Percentiles rank a stretch among this genome's conserved stretches.
These are phyloP conservation scores for Schrankia costaestrigalis DNA, from an alignment of 2,888 invertebrate species.

Conservation along the genomic window DNA sequence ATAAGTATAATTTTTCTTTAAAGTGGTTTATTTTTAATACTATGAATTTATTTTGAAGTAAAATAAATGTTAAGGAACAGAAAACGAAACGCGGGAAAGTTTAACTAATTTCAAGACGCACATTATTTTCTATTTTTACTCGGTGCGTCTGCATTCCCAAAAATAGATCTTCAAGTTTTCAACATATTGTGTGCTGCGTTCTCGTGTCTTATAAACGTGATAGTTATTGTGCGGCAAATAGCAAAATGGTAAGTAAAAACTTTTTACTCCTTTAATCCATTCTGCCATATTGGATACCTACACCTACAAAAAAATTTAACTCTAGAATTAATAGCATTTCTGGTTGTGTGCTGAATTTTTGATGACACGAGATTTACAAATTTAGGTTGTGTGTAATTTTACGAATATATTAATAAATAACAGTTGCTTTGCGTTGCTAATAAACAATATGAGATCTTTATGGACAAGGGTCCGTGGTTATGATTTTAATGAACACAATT, in stretches of 20 bases:
- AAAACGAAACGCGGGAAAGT: conserved; percentile 45
- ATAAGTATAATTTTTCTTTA: too few relatives aligned
- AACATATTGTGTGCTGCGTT: conserved; percentile 41
- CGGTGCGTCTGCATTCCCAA: conserved; percentile 59
- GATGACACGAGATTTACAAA: too few relatives aligned
- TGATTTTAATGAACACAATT: conserved; percentile 19
- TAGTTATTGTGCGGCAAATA: conserved; percentile 8
- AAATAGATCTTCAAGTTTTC: conserved; percentile 66
- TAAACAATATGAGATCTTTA: conserved; percentile 50
- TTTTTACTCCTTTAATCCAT: conserved; percentile 20
- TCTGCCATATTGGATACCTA: too few relatives aligned
- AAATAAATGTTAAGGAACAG: conserved; percentile 10
- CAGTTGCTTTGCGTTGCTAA: conserved; percentile 11
- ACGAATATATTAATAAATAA: too few relatives aligned
- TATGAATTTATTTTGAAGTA: too few relatives aligned
- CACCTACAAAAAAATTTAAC: too few relatives aligned
- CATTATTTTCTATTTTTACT: conserved; percentile 63
- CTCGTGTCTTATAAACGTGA: conserved; percentile 26
- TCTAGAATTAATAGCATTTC: too few relatives aligned
- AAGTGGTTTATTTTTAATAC: too few relatives aligned
- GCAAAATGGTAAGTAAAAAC: conserved; percentile 39
- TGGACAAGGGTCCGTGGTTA: conserved; percentile 53
- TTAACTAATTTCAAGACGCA: conserved; percentile 44
- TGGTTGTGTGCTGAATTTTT: too few relatives aligned
- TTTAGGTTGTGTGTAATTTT: too few relatives aligned